These are phyloP conservation scores for Diadophis punctatus DNA, from an alignment of 2,113 vertebrate species.

Conservation along the genomic window DNA sequence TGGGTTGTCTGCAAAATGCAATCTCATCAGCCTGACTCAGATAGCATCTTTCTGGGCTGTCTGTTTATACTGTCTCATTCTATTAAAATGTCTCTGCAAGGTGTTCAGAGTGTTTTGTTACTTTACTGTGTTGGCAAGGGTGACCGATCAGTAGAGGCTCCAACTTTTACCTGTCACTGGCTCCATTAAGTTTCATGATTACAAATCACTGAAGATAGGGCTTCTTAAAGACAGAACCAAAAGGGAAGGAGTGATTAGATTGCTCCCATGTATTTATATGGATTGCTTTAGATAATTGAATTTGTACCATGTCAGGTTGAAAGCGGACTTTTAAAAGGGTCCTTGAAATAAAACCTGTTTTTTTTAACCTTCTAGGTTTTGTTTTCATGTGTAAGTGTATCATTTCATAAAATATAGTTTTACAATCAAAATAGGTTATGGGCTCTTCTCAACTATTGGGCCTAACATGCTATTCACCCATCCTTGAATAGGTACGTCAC, in stretches of 20 bases:
- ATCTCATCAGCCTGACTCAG: conserved; percentile 62
- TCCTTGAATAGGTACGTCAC: background rate
- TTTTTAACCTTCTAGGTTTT: background rate
- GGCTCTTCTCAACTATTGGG: background rate
- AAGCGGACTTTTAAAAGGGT: conserved; percentile 15
- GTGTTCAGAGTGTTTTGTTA: conserved; percentile 42
- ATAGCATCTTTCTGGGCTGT: conserved; percentile 67
- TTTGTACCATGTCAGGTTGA: conserved; percentile 20
- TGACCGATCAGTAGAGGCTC: conserved; percentile 48
- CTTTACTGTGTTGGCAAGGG: conserved; percentile 39
- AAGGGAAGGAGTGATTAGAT: background rate
- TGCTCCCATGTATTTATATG: conserved; percentile 5
- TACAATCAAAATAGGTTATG: background rate
- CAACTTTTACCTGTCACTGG: conserved; percentile 48
- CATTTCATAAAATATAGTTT: background rate
- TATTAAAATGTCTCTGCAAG: conserved; percentile 56
- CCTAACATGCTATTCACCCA: background rate
- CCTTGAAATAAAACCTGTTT: conserved; percentile 6
- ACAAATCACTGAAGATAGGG: conserved; percentile 33
- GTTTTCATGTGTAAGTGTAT: background rate
- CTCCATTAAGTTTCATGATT: conserved; percentile 60
- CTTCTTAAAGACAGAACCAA: conserved; percentile 36
- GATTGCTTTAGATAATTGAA: background rate
- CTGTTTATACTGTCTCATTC: conserved; percentile 43
- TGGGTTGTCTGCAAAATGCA: conserved; percentile 62